Conservation (phyloP, 2,888 invertebrate species). For the Baccha elongata region DNA sequence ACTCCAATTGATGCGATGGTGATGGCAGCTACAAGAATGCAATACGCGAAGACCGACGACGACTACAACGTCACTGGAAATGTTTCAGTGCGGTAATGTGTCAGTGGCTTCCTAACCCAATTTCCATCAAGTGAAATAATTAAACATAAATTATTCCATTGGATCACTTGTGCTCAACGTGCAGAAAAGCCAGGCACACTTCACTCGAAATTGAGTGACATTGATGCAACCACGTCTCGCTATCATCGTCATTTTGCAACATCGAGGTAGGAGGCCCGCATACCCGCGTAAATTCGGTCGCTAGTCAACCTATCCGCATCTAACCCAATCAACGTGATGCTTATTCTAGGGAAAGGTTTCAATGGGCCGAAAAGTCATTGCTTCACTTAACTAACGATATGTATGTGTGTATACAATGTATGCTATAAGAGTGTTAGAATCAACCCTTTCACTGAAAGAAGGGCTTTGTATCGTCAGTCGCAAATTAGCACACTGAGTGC, state of each 20-base stretch:
- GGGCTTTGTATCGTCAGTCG: conserved; percentile 31
- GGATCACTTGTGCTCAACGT: conserved; percentile 36
- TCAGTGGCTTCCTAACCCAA: conserved; percentile 72
- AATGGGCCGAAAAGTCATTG: conserved; percentile 62
- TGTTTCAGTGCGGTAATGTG: conserved; percentile 61
- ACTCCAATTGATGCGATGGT: not conserved
- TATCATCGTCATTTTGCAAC: conserved; percentile 23
- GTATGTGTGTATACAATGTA: not conserved
- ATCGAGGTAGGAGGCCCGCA: not conserved
- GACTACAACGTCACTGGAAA: conserved; percentile 58
- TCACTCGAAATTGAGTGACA: conserved; percentile 39
- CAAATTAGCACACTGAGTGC: conserved; percentile 54
- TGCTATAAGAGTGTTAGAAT: not conserved
- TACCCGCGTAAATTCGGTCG: not conserved
- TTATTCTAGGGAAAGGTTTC: conserved; percentile 32
- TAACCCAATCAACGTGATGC: conserved; percentile 63
- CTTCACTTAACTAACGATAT: conserved; percentile 17
- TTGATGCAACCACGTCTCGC: conserved; percentile 42
- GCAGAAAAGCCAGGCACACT: conserved; percentile 19
- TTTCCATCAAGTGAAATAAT: conserved; percentile 71
- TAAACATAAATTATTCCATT: conserved; percentile 71
- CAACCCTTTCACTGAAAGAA: conserved; percentile 1
- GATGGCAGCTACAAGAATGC: not conserved
- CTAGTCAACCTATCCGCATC: not conserved
- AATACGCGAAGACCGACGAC: not conserved